phyloP scores from a whole-genome alignment of 1,140 invertebrate species.

The Hyposmocoma kahamanoa region DNA sequence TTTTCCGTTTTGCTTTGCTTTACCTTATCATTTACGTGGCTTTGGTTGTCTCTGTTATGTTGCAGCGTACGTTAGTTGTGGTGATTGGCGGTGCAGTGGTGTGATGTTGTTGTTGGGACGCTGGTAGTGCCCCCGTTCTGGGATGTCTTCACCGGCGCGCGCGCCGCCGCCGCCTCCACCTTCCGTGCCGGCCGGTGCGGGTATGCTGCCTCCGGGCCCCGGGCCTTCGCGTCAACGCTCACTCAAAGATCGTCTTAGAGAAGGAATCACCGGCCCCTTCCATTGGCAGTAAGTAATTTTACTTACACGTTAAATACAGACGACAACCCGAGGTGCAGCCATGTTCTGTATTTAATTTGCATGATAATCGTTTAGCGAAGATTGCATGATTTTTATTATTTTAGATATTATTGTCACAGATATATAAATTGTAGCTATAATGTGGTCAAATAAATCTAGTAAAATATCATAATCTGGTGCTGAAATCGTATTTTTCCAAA shows the following conservation, averaged over 20 bases:
- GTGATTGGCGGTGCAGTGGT: slow-evolving; percentile 44
- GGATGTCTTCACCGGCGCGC: slow-evolving; percentile 63
- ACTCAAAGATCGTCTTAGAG: slow-evolving; percentile 81
- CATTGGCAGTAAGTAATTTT: slow-evolving; percentile 83
- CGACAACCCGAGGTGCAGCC: neutral
- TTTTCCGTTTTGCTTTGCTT: slow-evolving; percentile 54
- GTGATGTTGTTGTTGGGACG: slow-evolving; percentile 43
- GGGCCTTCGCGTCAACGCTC: slow-evolving; percentile 77
- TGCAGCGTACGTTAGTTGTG: slow-evolving; percentile 63
- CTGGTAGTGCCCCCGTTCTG: slow-evolving; percentile 36
- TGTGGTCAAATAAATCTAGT: no score
- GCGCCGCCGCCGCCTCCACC: slow-evolving; percentile 30
- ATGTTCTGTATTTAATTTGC: neutral
- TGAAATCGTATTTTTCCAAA: no score
- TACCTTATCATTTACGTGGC: slow-evolving; percentile 48
- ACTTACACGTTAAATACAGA: no score
- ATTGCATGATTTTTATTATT: slow-evolving; percentile 12
- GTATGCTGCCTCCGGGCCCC: slow-evolving; percentile 71
- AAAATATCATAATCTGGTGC: no score
- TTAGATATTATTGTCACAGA: neutral
- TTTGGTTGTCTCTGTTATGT: slow-evolving; percentile 54
- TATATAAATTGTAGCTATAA: no score
- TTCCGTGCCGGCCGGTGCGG: slow-evolving; percentile 52
- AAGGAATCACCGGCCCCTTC: slow-evolving; percentile 83
- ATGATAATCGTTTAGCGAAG: slow-evolving; percentile 1